Percentiles rank a stretch among this genome's conserved stretches.
phyloP scores from a whole-genome alignment of 2,797 vertebrate genomes.

The Sus cebifrons region DNA sequence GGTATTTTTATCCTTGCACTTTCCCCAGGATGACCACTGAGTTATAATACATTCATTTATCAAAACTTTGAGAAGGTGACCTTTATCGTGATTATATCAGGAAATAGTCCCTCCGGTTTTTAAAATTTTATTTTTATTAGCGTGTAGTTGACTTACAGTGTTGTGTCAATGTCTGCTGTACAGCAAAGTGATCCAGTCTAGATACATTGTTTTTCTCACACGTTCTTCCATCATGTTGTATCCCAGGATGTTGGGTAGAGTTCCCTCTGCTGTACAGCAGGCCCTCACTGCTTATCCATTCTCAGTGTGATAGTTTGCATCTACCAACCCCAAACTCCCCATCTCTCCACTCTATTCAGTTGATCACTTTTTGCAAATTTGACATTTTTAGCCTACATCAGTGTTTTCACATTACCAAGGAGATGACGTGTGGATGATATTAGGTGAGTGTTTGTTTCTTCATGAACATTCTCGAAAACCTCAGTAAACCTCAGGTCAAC shows the following conservation, averaged over 20 bases:
- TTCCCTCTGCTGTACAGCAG: no score
- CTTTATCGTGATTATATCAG: not conserved
- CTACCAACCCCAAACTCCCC: no score
- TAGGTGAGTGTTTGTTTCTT: not conserved
- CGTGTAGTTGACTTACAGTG: no score
- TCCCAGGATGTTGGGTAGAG: no score
- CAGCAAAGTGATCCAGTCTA: no score
- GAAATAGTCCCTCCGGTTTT: fast-evolving
- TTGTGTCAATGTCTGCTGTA: no score
- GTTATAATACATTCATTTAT: not conserved
- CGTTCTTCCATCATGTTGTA: no score
- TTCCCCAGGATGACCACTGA: not conserved
- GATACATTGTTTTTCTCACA: no score
- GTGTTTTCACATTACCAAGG: not conserved
- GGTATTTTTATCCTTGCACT: not conserved
- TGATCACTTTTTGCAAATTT: not conserved
- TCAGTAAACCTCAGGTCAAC: not conserved
- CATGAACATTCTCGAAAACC: not conserved
- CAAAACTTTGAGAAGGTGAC: not conserved
- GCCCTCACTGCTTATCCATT: no score
- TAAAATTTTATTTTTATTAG: no score
- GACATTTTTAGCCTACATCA: not conserved
- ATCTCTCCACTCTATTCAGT: fast-evolving
- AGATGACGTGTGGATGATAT: no score
- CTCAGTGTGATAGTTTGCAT: no score